phyloP scores from a whole-genome alignment of 2,797 vertebrate genomes.

The Cyprinodon diabolis region DNA sequence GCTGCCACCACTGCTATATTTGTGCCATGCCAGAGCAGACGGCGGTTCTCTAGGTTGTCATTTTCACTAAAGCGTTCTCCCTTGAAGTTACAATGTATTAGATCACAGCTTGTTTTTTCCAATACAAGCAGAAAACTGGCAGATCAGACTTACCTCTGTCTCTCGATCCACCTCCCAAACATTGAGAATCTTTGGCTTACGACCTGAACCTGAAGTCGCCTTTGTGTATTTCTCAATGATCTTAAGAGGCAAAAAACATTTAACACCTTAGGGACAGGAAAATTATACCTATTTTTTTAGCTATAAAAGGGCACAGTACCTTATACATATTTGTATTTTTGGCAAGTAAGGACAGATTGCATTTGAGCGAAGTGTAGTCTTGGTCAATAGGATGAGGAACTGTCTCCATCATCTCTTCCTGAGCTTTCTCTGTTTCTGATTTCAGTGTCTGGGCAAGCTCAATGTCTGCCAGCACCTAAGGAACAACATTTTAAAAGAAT shows the following conservation, averaged over 20 bases:
- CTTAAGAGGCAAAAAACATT: constrained; percentile 62
- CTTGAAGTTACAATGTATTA: constrained; percentile 65
- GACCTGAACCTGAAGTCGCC: constrained; percentile 60
- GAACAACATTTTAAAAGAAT: background rate
- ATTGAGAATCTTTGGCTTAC: constrained; percentile 70
- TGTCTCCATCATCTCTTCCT: constrained; percentile 77
- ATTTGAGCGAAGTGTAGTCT: constrained; percentile 87
- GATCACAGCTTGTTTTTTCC: background rate
- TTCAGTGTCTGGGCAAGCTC: constrained; percentile 92
- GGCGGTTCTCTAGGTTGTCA: constrained; percentile 83
- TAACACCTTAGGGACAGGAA: background rate
- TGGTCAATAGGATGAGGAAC: constrained; percentile 85
- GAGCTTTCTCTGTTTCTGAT: constrained; percentile 81
- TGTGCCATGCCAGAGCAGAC: constrained; percentile 93
- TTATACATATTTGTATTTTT: constrained; percentile 64
- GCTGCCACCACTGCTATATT: constrained; percentile 89
- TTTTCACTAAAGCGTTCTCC: constrained; percentile 80
- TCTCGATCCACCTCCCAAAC: constrained; percentile 87
- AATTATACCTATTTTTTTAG: background rate
- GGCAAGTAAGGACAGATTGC: constrained; percentile 82
- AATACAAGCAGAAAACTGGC: background rate
- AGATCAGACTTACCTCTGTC: constrained; percentile 79
- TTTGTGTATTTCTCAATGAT: constrained; percentile 85
- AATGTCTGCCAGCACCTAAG: constrained; percentile 91
- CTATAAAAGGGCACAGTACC: constrained; percentile 51